phyloP scores from a whole-genome alignment of 2,113 vertebrate species.

The Limanda limanda region DNA sequence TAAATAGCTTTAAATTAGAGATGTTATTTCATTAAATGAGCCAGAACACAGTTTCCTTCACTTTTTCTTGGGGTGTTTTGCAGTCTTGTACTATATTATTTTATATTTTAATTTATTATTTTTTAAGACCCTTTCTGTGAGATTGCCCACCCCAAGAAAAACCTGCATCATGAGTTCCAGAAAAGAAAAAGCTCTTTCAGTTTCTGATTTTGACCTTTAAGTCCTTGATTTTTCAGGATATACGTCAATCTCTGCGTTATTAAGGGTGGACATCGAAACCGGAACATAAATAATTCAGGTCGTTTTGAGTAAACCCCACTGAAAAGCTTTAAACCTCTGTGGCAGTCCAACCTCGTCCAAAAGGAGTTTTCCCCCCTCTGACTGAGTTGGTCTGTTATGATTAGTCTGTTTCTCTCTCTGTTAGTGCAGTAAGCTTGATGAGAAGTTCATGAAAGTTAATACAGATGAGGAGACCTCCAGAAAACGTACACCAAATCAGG shows the following conservation, averaged over 20 bases:
- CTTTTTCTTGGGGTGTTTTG: neutral
- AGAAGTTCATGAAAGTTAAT: conserved; percentile 18
- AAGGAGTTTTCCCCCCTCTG: neutral
- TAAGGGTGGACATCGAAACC: neutral
- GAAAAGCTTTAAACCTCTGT: conserved; percentile 1
- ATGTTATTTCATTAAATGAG: conserved; percentile 1
- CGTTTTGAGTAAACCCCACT: neutral
- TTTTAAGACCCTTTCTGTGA: neutral
- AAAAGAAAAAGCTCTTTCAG: neutral
- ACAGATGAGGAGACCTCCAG: conserved; percentile 30
- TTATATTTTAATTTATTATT: neutral
- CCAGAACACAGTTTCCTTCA: neutral
- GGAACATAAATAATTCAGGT: conserved; percentile 18
- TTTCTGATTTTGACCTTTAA: neutral
- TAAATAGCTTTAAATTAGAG: conserved; percentile 3
- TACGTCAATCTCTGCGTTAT: neutral
- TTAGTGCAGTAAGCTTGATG: conserved; percentile 57
- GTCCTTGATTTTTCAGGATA: neutral
- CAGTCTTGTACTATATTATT: neutral
- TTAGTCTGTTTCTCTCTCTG: conserved; percentile 38
- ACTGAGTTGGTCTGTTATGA: conserved; percentile 22
- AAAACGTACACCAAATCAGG: conserved; percentile 15
- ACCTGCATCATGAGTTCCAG: neutral
- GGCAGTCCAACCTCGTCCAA: conserved; percentile 15
- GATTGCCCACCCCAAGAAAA: neutral